Evolutionary conservation across 2,797 vertebrate genomes (phyloP).

Genomic region (Gallinago nigripennis): DNA sequence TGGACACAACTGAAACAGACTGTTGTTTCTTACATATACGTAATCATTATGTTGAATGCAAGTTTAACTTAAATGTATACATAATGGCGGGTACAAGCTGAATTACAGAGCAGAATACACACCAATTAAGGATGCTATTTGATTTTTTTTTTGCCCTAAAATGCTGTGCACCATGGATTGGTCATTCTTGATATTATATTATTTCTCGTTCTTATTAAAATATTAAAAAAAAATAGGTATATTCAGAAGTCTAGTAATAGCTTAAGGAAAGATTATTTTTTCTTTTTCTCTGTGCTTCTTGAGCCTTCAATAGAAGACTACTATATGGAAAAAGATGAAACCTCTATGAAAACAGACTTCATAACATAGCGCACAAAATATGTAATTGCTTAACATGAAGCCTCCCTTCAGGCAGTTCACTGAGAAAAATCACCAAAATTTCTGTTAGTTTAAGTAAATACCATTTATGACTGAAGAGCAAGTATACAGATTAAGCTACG

Average conservation of each 20-base stretch:
- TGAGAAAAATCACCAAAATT: not conserved
- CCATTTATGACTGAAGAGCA: not conserved
- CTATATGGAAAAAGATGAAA: not conserved
- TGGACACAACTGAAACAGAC: not conserved
- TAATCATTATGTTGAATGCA: not conserved
- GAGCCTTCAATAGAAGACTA: not conserved
- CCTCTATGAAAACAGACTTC: not conserved
- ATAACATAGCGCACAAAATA: not conserved
- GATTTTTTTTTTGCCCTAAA: not conserved
- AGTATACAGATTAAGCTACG: not conserved
- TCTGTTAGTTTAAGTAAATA: not conserved
- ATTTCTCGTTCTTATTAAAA: not conserved
- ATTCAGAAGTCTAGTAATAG: not conserved
- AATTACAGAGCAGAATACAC: not conserved
- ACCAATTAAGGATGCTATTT: not conserved
- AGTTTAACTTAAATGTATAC: not conserved
- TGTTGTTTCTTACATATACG: not conserved
- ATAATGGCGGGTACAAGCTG: not conserved
- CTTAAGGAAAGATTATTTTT: not conserved
- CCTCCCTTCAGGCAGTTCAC: not conserved
- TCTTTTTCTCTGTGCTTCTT: not conserved
- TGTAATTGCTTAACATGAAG: accelerated
- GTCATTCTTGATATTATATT: not conserved
- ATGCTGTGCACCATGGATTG: no score
- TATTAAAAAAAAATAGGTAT: not conserved